These are phyloP conservation scores for Fabriciana adippe DNA, from an alignment of 2,888 invertebrate species.

Conservation along the genomic window DNA sequence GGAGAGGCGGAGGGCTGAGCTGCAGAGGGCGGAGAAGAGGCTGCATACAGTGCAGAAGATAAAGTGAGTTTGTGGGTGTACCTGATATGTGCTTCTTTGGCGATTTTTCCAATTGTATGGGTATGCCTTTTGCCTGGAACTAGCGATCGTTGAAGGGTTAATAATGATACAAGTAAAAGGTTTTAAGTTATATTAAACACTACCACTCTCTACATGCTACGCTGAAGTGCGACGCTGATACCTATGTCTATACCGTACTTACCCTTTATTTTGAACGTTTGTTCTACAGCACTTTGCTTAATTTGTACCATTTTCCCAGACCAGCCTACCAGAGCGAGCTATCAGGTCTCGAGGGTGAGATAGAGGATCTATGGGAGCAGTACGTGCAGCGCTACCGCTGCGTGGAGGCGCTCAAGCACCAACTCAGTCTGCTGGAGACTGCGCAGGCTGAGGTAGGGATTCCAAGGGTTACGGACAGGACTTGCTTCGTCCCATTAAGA, in stretches of 20 bases:
- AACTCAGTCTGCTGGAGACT: conserved; percentile 90
- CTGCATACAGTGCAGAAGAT: conserved; percentile 97
- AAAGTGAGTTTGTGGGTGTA: conserved; percentile 78
- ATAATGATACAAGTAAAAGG: no score
- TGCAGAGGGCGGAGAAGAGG: conserved; percentile 96
- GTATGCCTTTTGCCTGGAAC: no score
- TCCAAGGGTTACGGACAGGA: background rate
- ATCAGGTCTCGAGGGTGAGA: conserved; percentile 91
- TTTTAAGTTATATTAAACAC: no score
- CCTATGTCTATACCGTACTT: no score
- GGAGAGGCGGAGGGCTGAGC: conserved; percentile 93
- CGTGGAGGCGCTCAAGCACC: conserved; percentile 92
- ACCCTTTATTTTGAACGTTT: background rate
- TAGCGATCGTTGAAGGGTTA: no score
- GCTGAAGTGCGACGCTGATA: no score
- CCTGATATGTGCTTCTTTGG: background rate
- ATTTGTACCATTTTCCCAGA: conserved; percentile 60
- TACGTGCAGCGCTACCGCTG: conserved; percentile 95
- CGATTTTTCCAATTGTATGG: no score
- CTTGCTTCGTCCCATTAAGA: no score
- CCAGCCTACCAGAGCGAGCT: conserved; percentile 99
- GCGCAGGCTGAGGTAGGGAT: conserved; percentile 84
- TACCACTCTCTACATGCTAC: no score
- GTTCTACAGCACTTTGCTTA: background rate
- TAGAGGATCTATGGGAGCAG: conserved; percentile 91